Conservation (phyloP, 2,888 invertebrate genomes). For the Tiliacea aurago region DNA sequence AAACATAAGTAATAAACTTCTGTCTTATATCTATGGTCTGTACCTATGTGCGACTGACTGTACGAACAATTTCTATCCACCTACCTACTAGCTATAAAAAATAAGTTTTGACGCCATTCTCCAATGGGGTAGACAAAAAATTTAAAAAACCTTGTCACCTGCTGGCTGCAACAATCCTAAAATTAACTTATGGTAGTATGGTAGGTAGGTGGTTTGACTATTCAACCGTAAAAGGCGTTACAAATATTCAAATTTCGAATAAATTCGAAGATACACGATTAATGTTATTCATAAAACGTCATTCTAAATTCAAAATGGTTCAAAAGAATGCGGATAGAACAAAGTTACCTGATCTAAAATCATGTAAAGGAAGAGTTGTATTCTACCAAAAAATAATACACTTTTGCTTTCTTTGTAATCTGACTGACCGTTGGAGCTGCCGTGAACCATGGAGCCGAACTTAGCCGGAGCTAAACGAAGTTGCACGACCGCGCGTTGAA, state of each 20-base stretch:
- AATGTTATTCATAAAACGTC: constrained; percentile 10
- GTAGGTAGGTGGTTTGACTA: neutral
- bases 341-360: constrained; percentile 59
- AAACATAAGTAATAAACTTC: too few relatives aligned
- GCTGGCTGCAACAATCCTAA: neutral
- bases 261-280: neutral
- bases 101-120: constrained; percentile 8
- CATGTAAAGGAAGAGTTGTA: constrained; percentile 53
- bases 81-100: neutral
- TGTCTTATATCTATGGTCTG: too few relatives aligned
- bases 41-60: neutral
- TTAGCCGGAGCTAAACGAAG: constrained; percentile 61
- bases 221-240: constrained; percentile 10
- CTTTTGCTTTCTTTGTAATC: constrained; percentile 71
- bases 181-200: neutral
- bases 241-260: constrained; percentile 20
- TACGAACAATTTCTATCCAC: neutral
- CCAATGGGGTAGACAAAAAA: constrained; percentile 4
- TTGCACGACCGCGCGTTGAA: constrained; percentile 72
- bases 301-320: constrained; percentile 24
- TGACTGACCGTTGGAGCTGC: constrained; percentile 69
- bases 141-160: constrained; percentile 10
- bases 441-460: constrained; percentile 71
- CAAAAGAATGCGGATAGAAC: constrained; percentile 44
- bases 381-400: constrained; percentile 59